These are phyloP conservation scores for Nesogale talazaci DNA, from an alignment of 2,113 vertebrate genomes.

Conservation along the genomic window DNA sequence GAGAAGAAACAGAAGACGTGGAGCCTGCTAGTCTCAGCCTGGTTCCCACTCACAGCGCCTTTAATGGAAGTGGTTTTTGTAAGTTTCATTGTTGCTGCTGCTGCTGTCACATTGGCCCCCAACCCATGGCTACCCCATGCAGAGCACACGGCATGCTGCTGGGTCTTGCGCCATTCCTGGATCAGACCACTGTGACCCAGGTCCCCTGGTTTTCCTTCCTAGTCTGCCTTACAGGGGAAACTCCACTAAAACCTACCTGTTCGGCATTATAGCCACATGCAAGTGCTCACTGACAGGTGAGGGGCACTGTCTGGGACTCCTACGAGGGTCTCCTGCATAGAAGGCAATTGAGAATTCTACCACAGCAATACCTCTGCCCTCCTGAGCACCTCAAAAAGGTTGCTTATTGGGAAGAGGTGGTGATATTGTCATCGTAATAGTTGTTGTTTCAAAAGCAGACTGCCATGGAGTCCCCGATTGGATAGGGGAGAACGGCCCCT, in stretches of 20 bases:
- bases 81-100: not conserved
- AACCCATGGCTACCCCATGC: not conserved
- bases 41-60: not conserved
- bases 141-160: not conserved
- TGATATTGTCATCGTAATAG: not conserved
- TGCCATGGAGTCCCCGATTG: too few relatives aligned
- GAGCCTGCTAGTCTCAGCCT: not conserved
- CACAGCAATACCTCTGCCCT: not conserved
- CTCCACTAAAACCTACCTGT: not conserved
- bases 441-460: too few relatives aligned
- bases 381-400: too few relatives aligned
- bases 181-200: not conserved
- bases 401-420: too few relatives aligned
- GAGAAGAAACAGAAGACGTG: not conserved
- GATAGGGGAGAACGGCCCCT: too few relatives aligned
- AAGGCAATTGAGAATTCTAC: not conserved
- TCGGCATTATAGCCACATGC: not conserved
- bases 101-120: not conserved
- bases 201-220: not conserved
- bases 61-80: not conserved
- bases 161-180: not conserved
- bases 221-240: not conserved
- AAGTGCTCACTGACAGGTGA: not conserved
- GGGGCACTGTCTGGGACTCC: too few relatives aligned
- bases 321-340: not conserved